Evolutionary conservation across 2,113 vertebrate genomes (phyloP).

Genomic region (Sebastes fasciatus): DNA sequence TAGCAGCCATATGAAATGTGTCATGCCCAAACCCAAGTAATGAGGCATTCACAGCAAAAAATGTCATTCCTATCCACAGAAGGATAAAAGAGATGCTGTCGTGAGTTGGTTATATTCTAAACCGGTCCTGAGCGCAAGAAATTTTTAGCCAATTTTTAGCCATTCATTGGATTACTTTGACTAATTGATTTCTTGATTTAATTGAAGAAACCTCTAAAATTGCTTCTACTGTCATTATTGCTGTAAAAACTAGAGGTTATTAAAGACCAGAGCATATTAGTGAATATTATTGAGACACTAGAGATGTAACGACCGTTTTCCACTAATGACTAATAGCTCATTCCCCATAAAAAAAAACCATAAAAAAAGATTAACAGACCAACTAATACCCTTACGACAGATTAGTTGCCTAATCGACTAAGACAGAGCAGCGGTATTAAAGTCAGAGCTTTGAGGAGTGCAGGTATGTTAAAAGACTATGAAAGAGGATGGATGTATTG

Average conservation of each 20-base stretch:
- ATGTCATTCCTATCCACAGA: not conserved
- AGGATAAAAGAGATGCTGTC: not conserved
- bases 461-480: constrained; percentile 17
- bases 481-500: not conserved
- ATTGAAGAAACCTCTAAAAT: constrained; percentile 17
- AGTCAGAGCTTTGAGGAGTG: constrained; percentile 10
- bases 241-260: constrained; percentile 31
- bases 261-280: constrained; percentile 38
- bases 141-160: not conserved
- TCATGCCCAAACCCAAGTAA: constrained; percentile 19
- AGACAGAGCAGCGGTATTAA: constrained; percentile 12
- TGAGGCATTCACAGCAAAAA: constrained; percentile 2
- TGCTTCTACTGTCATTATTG: constrained; percentile 21
- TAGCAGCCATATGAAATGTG: constrained; percentile 26
- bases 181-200: constrained; percentile 32
- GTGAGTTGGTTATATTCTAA: not conserved
- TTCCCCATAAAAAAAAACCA: constrained; percentile 38
- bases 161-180: constrained; percentile 21
- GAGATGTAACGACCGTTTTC: constrained; percentile 23
- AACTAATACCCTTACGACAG: constrained; percentile 20
- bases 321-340: constrained; percentile 35
- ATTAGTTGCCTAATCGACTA: constrained; percentile 47
- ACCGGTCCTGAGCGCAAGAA: not conserved
- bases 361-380: constrained; percentile 50
- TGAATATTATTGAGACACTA: constrained; percentile 18